Conservation (phyloP, 2,888 invertebrate species). For the Argynnis bischoffii region DNA sequence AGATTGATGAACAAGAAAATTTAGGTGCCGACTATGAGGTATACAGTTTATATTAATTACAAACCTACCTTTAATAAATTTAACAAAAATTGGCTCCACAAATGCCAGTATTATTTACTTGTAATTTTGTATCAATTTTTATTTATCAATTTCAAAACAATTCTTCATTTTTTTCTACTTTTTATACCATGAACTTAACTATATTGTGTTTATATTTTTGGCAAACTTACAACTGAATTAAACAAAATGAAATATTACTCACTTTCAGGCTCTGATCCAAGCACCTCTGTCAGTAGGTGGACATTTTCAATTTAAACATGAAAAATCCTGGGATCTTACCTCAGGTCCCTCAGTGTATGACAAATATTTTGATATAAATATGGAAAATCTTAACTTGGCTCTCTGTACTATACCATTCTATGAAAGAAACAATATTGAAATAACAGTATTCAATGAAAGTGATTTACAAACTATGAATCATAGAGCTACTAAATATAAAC, state of each 20-base stretch:
- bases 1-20: constrained; percentile 69
- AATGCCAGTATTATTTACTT: too few species aligned
- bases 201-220: background rate
- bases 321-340: constrained; percentile 72
- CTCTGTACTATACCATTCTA: constrained; percentile 70
- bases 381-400: constrained; percentile 63
- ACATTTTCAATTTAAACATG: constrained; percentile 79
- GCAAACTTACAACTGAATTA: background rate
- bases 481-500: constrained; percentile 65
- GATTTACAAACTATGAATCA: constrained; percentile 69
- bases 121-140: too few species aligned
- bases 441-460: constrained; percentile 57
- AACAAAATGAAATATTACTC: background rate
- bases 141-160: too few species aligned
- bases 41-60: too few species aligned
- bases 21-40: constrained; percentile 79
- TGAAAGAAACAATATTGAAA: constrained; percentile 65
- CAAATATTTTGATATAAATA: constrained; percentile 73
- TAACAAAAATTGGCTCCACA: too few species aligned
- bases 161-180: too few species aligned
- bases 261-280: constrained; percentile 64
- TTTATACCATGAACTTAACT: too few species aligned
- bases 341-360: constrained; percentile 67
- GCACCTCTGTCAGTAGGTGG: constrained; percentile 69
- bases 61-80: too few species aligned